A percentile compares a stretch with the other conserved stretches of the same genome.
phyloP scores from a whole-genome alignment of 2,113 vertebrate genomes.

The Odocoileus hemionus region DNA sequence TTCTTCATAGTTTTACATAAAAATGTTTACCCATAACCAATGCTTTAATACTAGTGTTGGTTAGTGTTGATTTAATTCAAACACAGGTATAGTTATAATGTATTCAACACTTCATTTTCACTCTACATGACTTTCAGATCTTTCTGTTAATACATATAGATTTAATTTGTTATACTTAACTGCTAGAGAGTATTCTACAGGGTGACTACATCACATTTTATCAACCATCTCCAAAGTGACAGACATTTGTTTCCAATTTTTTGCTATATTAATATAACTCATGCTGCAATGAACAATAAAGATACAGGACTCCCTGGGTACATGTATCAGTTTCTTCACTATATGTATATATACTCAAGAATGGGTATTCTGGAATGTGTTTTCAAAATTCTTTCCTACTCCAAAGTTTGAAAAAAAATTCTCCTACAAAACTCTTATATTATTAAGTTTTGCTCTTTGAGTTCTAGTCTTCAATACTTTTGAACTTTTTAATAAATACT shows the following conservation, averaged over 20 bases:
- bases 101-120: slow-evolving; percentile 11
- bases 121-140: background rate
- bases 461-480: background rate
- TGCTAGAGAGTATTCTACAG: slow-evolving; percentile 14
- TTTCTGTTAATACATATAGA: background rate
- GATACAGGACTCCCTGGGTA: background rate
- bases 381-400: slow-evolving; percentile 7
- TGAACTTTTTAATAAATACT: background rate
- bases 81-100: background rate
- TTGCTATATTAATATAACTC: background rate
- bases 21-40: background rate
- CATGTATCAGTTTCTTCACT: background rate
- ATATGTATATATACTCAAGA: background rate
- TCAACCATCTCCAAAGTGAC: slow-evolving; percentile 25
- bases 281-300: background rate
- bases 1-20: slow-evolving; percentile 16
- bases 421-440: background rate
- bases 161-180: background rate
- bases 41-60: background rate
- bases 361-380: slow-evolving; percentile 4
- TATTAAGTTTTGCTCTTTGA: background rate
- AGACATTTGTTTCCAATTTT: background rate
- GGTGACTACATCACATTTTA: background rate
- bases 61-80: slow-evolving; percentile 32
- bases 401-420: background rate